Evolutionary conservation across 2,797 vertebrate genomes (phyloP), one percentile per base, ranked within the genome.

Genomic region (Sebastes aleutianus): DNA sequence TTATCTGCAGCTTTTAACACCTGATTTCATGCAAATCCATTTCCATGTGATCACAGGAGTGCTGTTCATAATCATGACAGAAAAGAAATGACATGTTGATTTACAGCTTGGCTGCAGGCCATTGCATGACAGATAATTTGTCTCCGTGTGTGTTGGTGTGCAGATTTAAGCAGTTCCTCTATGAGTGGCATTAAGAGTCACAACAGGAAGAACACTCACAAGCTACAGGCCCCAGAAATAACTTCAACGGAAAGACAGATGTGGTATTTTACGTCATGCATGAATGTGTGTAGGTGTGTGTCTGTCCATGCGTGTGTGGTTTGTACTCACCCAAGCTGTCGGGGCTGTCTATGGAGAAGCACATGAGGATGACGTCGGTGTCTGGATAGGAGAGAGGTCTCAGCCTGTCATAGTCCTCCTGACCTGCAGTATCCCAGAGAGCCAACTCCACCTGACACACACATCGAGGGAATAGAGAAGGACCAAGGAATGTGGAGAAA

Each of bases 281-380:
- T 70, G 26, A 53, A 12, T 58, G 31, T 56, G 69, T 0, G 34
- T 53, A 18, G 27, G n/a, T 50, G 47, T 65, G 29, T 13, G 61
- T 69, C 69, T n/a, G 50, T 12, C 47, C 18, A 20, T 50, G 47
- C 16, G 47, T 50, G 47, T 50, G 47, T 50, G 47, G 67, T 76
- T 71, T 73, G 64, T 14, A 75, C 90, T 96, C 89, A 99, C 98
- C 98, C 97, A 99, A 97, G 96, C 98, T 99, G 96, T 99, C 98
- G 79, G 98, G 98, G 92, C 98, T 99, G 95, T 99, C 98, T 90
- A 99, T 98, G 90, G 98, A 99, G 95, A 99, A 99, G 94, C 98
- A 99, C 98, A 99, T 99, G 93, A 99, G 96, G 94, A 99, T 99
- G 94, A 99, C 98, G 79, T 99, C 98, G 5, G 98, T 99, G 93